phyloP scores from a whole-genome alignment of 2,888 invertebrate species.

The Tenthredo distinguenda region DNA sequence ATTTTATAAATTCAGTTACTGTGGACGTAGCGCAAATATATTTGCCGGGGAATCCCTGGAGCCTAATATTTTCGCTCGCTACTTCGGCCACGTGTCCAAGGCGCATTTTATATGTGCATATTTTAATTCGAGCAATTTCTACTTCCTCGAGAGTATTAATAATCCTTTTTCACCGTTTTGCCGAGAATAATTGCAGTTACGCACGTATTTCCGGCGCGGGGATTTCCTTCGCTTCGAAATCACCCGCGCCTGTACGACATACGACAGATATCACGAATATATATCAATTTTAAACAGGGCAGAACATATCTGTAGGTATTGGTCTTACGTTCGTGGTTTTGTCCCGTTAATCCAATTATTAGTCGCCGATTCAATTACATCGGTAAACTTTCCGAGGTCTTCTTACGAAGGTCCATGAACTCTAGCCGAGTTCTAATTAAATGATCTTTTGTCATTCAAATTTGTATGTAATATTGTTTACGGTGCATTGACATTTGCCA shows the following conservation, averaged over 20 bases:
- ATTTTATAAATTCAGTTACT: neutral
- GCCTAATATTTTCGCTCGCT: slow-evolving; percentile 2
- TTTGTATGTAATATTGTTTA: slow-evolving; percentile 26
- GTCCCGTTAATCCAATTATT: slow-evolving; percentile 49
- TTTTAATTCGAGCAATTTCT: slow-evolving; percentile 14
- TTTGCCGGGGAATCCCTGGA: neutral
- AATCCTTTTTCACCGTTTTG: neutral
- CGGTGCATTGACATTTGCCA: slow-evolving; percentile 35
- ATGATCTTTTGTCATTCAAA: slow-evolving; percentile 46
- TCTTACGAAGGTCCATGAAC: slow-evolving; percentile 33
- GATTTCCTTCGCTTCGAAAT: neutral
- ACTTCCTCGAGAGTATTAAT: slow-evolving; percentile 18
- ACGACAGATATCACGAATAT: neutral
- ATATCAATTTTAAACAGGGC: neutral
- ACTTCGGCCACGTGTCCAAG: neutral
- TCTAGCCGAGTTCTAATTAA: slow-evolving; percentile 30
- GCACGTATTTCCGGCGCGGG: neutral
- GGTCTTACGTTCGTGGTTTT: slow-evolving; percentile 43
- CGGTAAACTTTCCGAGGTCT: slow-evolving; percentile 16
- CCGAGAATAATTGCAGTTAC: neutral
- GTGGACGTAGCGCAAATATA: neutral
- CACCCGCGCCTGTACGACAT: neutral
- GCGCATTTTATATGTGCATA: slow-evolving; percentile 9
- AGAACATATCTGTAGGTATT: neutral
- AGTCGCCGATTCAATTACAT: slow-evolving; percentile 35